A percentile compares a stretch with the other conserved stretches of the same genome.
phyloP scores from a whole-genome alignment of 2,113 vertebrate species.

The Toxostoma redivivum region DNA sequence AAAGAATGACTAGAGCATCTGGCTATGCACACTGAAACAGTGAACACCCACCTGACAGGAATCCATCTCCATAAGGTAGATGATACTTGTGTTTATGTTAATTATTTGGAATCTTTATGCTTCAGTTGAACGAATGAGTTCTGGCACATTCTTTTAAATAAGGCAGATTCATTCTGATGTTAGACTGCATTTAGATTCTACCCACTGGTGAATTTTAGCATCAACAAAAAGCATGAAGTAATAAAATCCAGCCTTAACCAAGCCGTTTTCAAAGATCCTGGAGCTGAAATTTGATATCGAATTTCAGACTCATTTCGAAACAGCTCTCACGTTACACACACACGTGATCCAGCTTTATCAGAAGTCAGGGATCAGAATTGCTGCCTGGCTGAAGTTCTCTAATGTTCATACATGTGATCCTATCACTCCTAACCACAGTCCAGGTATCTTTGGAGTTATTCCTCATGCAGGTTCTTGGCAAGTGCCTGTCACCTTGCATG shows the following conservation, averaged over 20 bases:
- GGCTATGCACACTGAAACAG: conserved; percentile 4
- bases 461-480: background rate
- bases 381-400: background rate
- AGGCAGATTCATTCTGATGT: background rate
- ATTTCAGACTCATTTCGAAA: background rate
- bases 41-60: conserved; percentile 50
- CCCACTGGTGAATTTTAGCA: background rate
- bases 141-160: background rate
- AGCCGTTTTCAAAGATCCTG: background rate
- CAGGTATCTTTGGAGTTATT: background rate
- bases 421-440: background rate
- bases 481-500: background rate
- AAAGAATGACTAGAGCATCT: conserved; percentile 55
- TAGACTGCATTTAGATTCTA: background rate
- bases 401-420: background rate
- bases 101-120: conserved; percentile 17
- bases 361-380: background rate
- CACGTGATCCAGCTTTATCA: background rate
- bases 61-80: conserved; percentile 8
- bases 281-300: background rate
- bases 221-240: background rate
- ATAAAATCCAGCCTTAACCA: background rate
- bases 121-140: background rate
- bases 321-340: background rate
- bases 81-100: conserved; percentile 21